phyloP scores from a whole-genome alignment of 2,888 invertebrate genomes.

The Coelopa pilipes region DNA sequence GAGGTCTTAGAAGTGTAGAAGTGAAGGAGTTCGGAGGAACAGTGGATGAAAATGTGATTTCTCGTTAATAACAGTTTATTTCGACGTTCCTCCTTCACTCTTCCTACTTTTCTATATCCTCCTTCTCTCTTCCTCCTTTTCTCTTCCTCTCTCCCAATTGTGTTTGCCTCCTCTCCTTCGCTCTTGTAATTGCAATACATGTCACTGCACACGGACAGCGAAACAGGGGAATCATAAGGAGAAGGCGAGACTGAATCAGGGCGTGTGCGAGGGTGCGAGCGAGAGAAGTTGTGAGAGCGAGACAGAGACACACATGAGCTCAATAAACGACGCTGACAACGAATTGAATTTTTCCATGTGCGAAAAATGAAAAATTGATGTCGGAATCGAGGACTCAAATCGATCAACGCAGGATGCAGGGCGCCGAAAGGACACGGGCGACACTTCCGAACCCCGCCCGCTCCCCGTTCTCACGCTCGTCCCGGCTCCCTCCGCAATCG shows the following conservation, averaged over 20 bases:
- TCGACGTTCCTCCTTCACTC: not conserved
- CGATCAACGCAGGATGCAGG: slow-evolving; percentile 23
- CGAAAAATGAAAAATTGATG: slow-evolving; percentile 28
- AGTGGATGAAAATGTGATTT: too few relatives aligned
- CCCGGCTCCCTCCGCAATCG: too few relatives aligned
- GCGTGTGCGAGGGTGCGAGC: too few relatives aligned
- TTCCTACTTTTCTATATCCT: too few relatives aligned
- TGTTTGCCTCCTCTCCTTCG: too few relatives aligned
- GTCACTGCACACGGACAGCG: slow-evolving; percentile 18
- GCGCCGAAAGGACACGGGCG: too few relatives aligned
- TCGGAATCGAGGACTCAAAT: slow-evolving; percentile 28
- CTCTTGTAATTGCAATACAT: slow-evolving; percentile 20
- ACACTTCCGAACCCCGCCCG: too few relatives aligned
- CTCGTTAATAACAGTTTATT: not conserved
- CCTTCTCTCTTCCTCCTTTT: too few relatives aligned
- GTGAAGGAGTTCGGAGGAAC: too few relatives aligned
- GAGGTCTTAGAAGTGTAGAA: not conserved
- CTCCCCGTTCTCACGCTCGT: too few relatives aligned
- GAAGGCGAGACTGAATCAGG: too few relatives aligned
- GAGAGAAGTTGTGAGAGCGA: not conserved
- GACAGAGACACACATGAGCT: not conserved
- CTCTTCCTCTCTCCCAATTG: too few relatives aligned
- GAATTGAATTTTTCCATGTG: slow-evolving; percentile 26
- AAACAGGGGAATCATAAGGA: not conserved
- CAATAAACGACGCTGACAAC: slow-evolving; percentile 21